Evolutionary conservation across 1,140 invertebrate genomes (phyloP).

Genomic region (Scaptomyza montana): DNA sequence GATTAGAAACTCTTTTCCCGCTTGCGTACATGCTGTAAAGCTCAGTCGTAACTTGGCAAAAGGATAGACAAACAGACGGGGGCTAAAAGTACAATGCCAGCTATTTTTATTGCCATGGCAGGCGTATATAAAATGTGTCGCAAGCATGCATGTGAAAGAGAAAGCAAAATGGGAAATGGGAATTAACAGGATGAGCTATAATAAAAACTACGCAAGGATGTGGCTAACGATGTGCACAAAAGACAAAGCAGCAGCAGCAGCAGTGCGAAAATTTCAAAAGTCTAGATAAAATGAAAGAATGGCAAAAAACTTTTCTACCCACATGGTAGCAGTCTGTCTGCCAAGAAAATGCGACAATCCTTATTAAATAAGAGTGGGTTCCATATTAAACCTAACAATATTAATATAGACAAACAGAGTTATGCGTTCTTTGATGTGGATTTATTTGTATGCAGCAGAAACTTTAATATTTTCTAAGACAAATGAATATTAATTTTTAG

Average conservation of each 20-base stretch:
- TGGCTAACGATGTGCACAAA: slow-evolving; percentile 70
- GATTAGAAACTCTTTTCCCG: slow-evolving; percentile 45
- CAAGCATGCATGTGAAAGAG: slow-evolving; percentile 56
- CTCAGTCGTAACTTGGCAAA: slow-evolving; percentile 57
- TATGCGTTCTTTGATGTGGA: neutral
- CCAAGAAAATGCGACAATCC: slow-evolving; percentile 25
- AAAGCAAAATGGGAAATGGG: slow-evolving; percentile 24
- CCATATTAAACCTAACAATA: neutral
- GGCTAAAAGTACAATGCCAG: slow-evolving; percentile 71
- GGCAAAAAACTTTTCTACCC: slow-evolving; percentile 13
- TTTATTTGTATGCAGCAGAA: neutral
- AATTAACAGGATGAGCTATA: slow-evolving; percentile 70
- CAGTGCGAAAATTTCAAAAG: slow-evolving; percentile 32
- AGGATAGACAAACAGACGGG: slow-evolving; percentile 38
- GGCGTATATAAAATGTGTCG: slow-evolving; percentile 77
- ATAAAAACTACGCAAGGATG: slow-evolving; percentile 80
- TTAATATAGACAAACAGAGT: slow-evolving; percentile 1
- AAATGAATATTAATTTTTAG: no score
- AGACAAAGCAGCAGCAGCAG: slow-evolving; percentile 49
- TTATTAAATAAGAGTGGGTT: slow-evolving; percentile 19
- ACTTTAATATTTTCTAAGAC: neutral
- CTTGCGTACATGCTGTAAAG: slow-evolving; percentile 45
- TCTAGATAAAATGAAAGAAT: slow-evolving; percentile 8
- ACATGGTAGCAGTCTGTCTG: slow-evolving; percentile 10
- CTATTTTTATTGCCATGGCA: slow-evolving; percentile 79